Percentiles rank a stretch among this genome's conserved stretches.
Conservation (phyloP, 2,888 invertebrate species). For the Gerosis bhagava region DNA sequence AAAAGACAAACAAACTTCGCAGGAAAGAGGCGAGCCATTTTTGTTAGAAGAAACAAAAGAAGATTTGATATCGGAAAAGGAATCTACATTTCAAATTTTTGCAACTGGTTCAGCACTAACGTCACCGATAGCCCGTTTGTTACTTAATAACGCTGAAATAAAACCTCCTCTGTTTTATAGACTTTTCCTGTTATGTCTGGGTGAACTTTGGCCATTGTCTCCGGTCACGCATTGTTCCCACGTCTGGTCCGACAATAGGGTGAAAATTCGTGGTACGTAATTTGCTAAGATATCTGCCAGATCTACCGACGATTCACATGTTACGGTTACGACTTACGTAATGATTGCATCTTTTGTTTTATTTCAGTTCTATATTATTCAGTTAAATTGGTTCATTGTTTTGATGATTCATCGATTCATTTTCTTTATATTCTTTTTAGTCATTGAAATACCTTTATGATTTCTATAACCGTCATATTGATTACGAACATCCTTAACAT, state of each 20-base stretch:
- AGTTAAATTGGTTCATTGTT: constrained; percentile 1
- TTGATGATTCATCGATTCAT: not conserved
- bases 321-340: constrained; percentile 55
- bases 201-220: constrained; percentile 80
- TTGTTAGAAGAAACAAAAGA: not conserved
- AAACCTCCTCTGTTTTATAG: constrained; percentile 68
- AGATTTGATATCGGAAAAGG: not conserved
- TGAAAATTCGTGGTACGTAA: constrained; percentile 75
- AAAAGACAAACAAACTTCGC: constrained; percentile 12
- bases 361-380: no score
- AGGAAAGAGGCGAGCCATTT: constrained; percentile 3
- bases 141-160: constrained; percentile 42
- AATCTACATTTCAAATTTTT: constrained; percentile 28
- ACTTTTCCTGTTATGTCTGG: constrained; percentile 77
- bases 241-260: constrained; percentile 67
- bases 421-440: no score
- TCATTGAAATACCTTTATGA: no score
- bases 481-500: no score
- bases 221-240: constrained; percentile 73
- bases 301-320: constrained; percentile 51
- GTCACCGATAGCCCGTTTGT: constrained; percentile 19
- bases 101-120: constrained; percentile 19
- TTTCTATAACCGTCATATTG: no score
- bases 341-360: constrained; percentile 37
- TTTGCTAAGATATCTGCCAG: constrained; percentile 64